Base-by-base conservation (phyloP, 2,797 vertebrate species). In the Neosilurus mollespiculum region DNA sequence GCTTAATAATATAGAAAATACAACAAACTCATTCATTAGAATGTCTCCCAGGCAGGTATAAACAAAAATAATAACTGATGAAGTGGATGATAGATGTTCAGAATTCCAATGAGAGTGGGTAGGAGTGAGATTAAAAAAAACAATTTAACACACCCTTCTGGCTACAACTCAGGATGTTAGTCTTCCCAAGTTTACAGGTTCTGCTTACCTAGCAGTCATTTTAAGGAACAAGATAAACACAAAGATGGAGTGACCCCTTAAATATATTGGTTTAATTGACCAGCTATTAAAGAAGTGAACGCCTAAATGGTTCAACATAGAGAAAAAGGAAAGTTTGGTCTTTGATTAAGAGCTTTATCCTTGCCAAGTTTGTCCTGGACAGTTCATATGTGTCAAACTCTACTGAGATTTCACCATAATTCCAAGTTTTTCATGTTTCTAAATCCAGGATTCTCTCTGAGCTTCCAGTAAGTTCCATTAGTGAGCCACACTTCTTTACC, bases 401-500 rank as follows among this genome's bases (percentile, higher is more conserved):
- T 3, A 62, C 12, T 43, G 4, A 71, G 54, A 65, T 56, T 82
- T 96, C 95, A 98, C 97, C 97, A 99, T 78, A 99, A 91, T 86
- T 91, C 93, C 0, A 95, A 72, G 3, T 95, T 95, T 14, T 96
- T 93, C 71, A 94, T 87, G 16, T 94, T 94, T 62, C 94, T 90
- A 4, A 97, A 99, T 87, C 97, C 97, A 0, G 97, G 97, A 86
- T 96, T 93, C 1, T 96, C 92, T 83, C 97, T 91, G 86, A 97
- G 92, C 88, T 95, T 94, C 97, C 97, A 99, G 91, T 99, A 99
- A 0, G 93, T 95, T 84, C 94, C 92, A 86, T 97, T 98, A 15
- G 93, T 95, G 87, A 97, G 56, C 97, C 97, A 99, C 11, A 96
- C 95, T 67, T 99, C 97, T 80, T 95, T 95, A 72, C 96, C 96